A percentile compares a stretch with the other conserved stretches of the same genome.
Conservation (phyloP, 1,140 invertebrate genomes). For the Drosophila burlai region DNA sequence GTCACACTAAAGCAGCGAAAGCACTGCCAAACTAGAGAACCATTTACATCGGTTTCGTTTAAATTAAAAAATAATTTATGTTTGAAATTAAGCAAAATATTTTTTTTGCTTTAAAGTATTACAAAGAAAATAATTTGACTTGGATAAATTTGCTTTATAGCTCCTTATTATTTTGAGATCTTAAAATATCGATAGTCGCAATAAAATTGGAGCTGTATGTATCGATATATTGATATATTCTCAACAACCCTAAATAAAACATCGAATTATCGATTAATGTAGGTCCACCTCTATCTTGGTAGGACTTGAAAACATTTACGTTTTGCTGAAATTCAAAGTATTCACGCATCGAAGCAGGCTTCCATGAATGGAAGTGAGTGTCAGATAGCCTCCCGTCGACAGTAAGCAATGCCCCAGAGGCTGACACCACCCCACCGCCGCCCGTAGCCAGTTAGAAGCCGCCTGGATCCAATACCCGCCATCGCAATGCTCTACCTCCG, state of each 20-base stretch:
- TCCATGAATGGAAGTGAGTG: slow-evolving; percentile 42
- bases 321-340: slow-evolving; percentile 16
- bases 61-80: no score
- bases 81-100: no score
- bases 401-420: slow-evolving; percentile 31
- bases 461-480: slow-evolving; percentile 6
- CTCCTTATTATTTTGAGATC: background rate
- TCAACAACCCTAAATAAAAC: no score
- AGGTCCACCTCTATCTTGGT: background rate
- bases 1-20: background rate
- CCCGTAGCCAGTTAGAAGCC: slow-evolving; percentile 10
- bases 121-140: no score
- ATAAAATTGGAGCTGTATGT: no score
- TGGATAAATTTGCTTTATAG: no score
- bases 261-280: background rate
- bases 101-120: no score
- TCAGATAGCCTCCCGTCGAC: background rate
- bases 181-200: background rate
- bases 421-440: background rate
- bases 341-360: background rate
- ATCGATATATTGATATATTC: no score
- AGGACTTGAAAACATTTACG: slow-evolving; percentile 17
- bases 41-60: no score
- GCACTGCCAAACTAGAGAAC: no score
- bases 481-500: slow-evolving; percentile 71